A percentile compares a stretch with the other conserved stretches of the same genome.
Evolutionary conservation across 2,113 vertebrate genomes (phyloP).

Genomic region (Xenopus tropicalis): UCB_Xtro_10.0 CM004450.2:25483001-25483500

Average conservation of each 20-base stretch:
- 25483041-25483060: too few relatives aligned
- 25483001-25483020: too few relatives aligned
- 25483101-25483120: too few relatives aligned
- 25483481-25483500: slow-evolving; percentile 29
- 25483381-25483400: slow-evolving; percentile 31
- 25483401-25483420: slow-evolving; percentile 36
- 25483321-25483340: slow-evolving; percentile 39
- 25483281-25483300: not conserved
- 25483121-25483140: too few relatives aligned
- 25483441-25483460: slow-evolving; percentile 7
- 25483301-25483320: slow-evolving; percentile 10
- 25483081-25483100: too few relatives aligned
- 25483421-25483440: slow-evolving; percentile 41
- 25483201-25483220: too few relatives aligned
- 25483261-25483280: slow-evolving; percentile 24
- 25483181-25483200: too few relatives aligned
- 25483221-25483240: too few relatives aligned
- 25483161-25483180: too few relatives aligned
- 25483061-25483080: too few relatives aligned
- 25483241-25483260: not conserved
- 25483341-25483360: slow-evolving; percentile 36
- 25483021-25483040: too few relatives aligned
- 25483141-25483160: too few relatives aligned
- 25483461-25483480: slow-evolving; percentile 26
- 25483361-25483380: slow-evolving; percentile 26